Evolutionary conservation across 2,888 invertebrate genomes (phyloP), one percentile per base, ranked within the genome.

Genomic region (Bugulina stolonifera): DNA sequence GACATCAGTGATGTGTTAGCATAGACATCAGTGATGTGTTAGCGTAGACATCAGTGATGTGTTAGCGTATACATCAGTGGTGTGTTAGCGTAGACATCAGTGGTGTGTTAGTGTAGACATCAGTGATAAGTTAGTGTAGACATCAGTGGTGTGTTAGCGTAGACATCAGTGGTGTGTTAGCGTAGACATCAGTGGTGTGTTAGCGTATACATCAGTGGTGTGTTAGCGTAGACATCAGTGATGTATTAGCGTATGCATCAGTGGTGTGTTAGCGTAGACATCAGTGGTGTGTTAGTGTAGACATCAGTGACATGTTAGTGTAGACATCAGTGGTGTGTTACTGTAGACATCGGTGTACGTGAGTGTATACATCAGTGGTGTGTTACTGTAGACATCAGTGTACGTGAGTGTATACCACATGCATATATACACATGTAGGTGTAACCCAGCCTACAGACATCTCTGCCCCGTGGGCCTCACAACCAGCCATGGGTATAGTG

Each of bases 401-500:
- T 43, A 18, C 43, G n/a, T n/a, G n/a, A n/a, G n/a, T n/a, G n/a
- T n/a, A n/a, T n/a, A n/a, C n/a, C n/a, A n/a, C n/a, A n/a, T n/a
- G n/a, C n/a, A n/a, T 57, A 5, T 57, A 25, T 23, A 22, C 58
- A 3, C 57, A 71, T 75, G 0, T 74, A 82, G 83, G 82, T 73
- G 79, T 83, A 14, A 81, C 81, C 32, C 80, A 79, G 55, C 80
- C 81, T 0, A 78, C 79, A 14, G 75, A 79, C 52, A 77, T 78
- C 14, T 80, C 79, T 29, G 79, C 80, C 71, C 79, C 80, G 5
- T 78, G 82, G 79, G 77, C 79, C 25, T 74, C 78, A 71, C 83
- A 83, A 73, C 81, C 81, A 54, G 81, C 81, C 14, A 74, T 83
- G 54, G 79, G 78, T 55, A 82, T 83, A 69, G 81, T 80, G 70